These are phyloP conservation scores for Boleophthalmus pectinirostris DNA, from an alignment of 2,113 vertebrate species.

Conservation along the genomic window DNA sequence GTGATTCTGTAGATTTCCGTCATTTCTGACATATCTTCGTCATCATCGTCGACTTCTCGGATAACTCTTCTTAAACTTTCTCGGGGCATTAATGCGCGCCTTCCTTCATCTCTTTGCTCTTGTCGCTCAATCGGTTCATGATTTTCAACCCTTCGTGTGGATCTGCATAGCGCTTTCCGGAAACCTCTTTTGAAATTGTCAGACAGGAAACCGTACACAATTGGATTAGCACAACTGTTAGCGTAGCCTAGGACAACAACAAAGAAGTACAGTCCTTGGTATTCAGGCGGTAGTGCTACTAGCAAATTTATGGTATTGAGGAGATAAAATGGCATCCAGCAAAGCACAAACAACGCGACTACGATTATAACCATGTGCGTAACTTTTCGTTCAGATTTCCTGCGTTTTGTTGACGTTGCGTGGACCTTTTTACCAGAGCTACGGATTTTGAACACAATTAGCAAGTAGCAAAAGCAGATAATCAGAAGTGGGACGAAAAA, in stretches of 20 bases:
- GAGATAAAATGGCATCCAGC: constrained; percentile 94
- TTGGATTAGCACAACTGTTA: constrained; percentile 97
- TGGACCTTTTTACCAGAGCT: constrained; percentile 86
- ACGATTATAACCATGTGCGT: constrained; percentile 95
- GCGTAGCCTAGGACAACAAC: constrained; percentile 91
- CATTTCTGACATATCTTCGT: constrained; percentile 75
- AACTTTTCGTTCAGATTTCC: constrained; percentile 88
- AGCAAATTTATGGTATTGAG: constrained; percentile 92
- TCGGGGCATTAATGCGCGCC: constrained; percentile 72
- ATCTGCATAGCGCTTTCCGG: constrained; percentile 89
- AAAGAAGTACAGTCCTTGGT: constrained; percentile 87
- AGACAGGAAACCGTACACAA: constrained; percentile 92
- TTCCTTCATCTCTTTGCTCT: constrained; percentile 62
- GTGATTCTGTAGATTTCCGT: constrained; percentile 82
- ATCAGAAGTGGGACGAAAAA: constrained; percentile 91
- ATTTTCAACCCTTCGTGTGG: constrained; percentile 75
- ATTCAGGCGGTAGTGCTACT: constrained; percentile 82
- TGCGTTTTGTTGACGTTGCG: constrained; percentile 85
- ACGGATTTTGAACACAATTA: constrained; percentile 91
- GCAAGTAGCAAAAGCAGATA: constrained; percentile 94
- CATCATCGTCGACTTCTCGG: constrained; percentile 60
- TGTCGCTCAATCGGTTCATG: constrained; percentile 62
- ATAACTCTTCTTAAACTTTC: constrained; percentile 72
- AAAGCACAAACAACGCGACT: constrained; percentile 89
- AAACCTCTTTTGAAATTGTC: constrained; percentile 97